Conservation (phyloP, 2,797 vertebrate genomes). For the Luscinia luscinia region DNA sequence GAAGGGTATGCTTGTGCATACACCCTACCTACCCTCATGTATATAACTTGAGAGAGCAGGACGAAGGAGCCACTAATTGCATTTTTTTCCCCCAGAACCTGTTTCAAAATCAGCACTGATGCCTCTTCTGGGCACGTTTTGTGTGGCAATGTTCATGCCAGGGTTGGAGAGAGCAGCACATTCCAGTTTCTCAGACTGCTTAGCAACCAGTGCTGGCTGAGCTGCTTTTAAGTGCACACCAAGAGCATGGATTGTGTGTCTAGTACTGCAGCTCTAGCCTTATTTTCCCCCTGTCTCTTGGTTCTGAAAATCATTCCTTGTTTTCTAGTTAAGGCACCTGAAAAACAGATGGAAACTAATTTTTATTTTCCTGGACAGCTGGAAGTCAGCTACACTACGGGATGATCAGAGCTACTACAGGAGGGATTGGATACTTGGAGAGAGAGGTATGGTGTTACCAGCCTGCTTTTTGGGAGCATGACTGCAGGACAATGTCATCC, state of each 20-base stretch:
- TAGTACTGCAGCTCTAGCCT: conserved; percentile 13
- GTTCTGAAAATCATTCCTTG: conserved; percentile 42
- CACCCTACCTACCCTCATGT: neutral
- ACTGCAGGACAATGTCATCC: neutral
- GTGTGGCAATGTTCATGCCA: conserved; percentile 21
- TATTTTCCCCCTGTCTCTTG: neutral
- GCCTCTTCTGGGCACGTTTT: conserved; percentile 13
- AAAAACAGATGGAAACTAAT: conserved; percentile 10
- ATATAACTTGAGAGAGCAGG: neutral
- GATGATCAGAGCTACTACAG: neutral
- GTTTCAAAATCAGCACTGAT: neutral
- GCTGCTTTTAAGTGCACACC: neutral
- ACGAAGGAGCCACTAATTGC: accelerated
- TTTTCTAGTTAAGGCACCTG: conserved; percentile 44
- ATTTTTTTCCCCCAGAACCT: accelerated
- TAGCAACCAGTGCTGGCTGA: conserved; percentile 72
- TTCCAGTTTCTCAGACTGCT: conserved; percentile 68
- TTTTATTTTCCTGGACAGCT: conserved; percentile 16
- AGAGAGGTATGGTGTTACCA: neutral
- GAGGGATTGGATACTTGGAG: neutral
- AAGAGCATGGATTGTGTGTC: neutral
- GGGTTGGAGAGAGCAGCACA: conserved; percentile 43
- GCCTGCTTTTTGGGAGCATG: neutral
- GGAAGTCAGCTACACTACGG: neutral
- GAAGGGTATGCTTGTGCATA: neutral